Evolutionary conservation across 2,113 vertebrate genomes (phyloP), one percentile per base, ranked within the genome.

Genomic region (Stigmatopora nigra): DNA sequence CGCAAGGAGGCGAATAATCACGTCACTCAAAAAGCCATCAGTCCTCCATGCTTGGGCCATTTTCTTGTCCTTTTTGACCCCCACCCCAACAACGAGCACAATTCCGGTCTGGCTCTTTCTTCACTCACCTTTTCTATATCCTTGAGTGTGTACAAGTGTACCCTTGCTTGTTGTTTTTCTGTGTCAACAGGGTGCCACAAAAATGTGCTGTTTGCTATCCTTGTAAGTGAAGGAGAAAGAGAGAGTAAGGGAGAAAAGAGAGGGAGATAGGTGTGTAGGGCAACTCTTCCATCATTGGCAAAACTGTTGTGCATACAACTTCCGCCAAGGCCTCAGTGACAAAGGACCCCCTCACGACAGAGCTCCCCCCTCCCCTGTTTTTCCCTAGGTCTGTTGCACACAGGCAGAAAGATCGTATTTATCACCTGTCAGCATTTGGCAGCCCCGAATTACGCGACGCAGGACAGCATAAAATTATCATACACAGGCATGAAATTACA

Each of bases 381-480:
- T 86, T 84, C 77, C 88, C 84, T 86, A 57, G 90, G 92, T 93
- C 92, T 92, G 89, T 92, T 92, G 90, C 91, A 92, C 46, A 90
- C 90, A 70, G 91, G 92, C 84, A 93, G 94, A 94, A 97, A 93
- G 92, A 95, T 95, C 92, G 92, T 97, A 98, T 98, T 98, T 98
- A 98, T 98, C 95, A 97, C 94, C 95, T 97, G 95, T 97, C 95
- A 97, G 93, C 91, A 88, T 91, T 92, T 98, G 96, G 94, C 94
- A 98, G 95, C 88, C 89, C 92, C 94, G 96, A 97, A 94, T 96
- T 98, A 98, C 93, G 93, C 93, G 95, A 93, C 92, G 96, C 95
- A 98, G 95, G 95, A 94, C 95, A 97, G 95, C 95, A 98, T 97
- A 97, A 98, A 98, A 98, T 98, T 98, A 98, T 98, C 96, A 98